Evolutionary conservation across 2,888 invertebrate species (phyloP).

Genomic region (Machimus rusticus): DNA sequence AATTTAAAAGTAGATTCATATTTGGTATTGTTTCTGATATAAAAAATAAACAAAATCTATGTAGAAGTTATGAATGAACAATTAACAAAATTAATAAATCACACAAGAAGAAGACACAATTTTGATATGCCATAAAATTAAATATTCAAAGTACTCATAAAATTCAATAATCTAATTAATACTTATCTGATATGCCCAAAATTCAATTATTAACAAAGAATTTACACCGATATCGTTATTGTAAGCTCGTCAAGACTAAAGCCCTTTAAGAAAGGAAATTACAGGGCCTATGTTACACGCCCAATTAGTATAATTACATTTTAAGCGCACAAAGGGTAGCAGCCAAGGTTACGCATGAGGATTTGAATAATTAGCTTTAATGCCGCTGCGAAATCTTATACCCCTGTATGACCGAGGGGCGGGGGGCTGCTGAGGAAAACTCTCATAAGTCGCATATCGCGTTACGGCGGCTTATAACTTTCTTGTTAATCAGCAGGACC

Average conservation of each 20-base stretch:
- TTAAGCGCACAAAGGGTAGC: neutral
- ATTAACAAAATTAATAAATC: no score
- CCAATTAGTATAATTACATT: neutral
- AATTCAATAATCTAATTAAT: neutral
- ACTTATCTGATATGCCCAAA: neutral
- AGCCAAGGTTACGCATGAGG: neutral
- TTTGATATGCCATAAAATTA: no score
- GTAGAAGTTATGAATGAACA: no score
- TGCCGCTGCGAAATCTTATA: neutral
- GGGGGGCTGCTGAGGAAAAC: neutral
- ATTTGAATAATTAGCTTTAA: conserved; percentile 11
- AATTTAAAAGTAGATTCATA: neutral
- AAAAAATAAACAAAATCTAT: no score
- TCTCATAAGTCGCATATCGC: neutral
- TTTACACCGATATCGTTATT: neutral
- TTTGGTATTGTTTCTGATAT: no score
- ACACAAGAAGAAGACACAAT: no score
- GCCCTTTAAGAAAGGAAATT: neutral
- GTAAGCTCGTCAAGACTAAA: neutral
- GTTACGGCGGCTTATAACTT: neutral
- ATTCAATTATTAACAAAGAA: neutral
- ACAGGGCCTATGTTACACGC: neutral
- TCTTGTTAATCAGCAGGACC: neutral
- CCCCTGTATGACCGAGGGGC: neutral
- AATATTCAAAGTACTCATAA: neutral